These are phyloP conservation scores for Amphimedon queenslandica DNA, from an alignment of 37 sponge, comb jelly and placozoan species.

Conservation along the genomic window DNA sequence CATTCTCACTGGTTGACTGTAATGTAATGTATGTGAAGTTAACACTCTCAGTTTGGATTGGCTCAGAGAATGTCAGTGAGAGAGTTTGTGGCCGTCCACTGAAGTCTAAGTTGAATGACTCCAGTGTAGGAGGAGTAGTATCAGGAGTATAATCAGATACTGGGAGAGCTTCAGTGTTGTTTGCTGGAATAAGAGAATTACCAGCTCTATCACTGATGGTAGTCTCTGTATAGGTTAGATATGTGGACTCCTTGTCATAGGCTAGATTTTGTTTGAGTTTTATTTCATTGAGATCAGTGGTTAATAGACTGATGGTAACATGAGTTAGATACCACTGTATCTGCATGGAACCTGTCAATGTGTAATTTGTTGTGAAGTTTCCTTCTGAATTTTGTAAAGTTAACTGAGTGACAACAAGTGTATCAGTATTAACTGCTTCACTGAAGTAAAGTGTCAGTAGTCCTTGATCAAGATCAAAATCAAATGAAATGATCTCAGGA, in stretches of 20 bases:
- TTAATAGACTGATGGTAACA: conserved; percentile 47
- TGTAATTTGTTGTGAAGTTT: conserved; percentile 22
- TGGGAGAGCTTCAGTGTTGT: conserved; percentile 37
- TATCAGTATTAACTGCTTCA: conserved; percentile 57
- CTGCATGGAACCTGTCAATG: conserved; percentile 16
- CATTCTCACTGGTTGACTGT: conserved; percentile 30
- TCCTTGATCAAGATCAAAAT: conserved; percentile 68
- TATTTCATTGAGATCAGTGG: conserved; percentile 58
- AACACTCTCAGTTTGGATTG: conserved; percentile 44
- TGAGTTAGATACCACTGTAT: conserved; percentile 44
- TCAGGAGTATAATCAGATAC: conserved; percentile 66
- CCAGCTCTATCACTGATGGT: conserved; percentile 50
- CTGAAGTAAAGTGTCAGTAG: conserved; percentile 57
- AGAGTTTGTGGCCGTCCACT: conserved; percentile 26
- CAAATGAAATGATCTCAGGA: conserved; percentile 50
- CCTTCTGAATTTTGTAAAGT: conserved; percentile 57
- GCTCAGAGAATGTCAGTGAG: conserved; percentile 73
- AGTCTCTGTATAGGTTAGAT: conserved; percentile 46
- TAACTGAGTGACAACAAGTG: conserved; percentile 30
- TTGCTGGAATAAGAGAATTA: conserved; percentile 41
- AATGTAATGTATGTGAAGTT: conserved; percentile 57
- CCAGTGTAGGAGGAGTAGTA: conserved; percentile 61
- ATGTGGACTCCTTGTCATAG: conserved; percentile 38
- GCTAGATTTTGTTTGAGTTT: conserved; percentile 58
- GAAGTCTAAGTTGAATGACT: conserved; percentile 62